Percentiles rank a stretch among this genome's conserved stretches.
These are phyloP conservation scores for Acipenser ruthenus DNA, from an alignment of 2,797 vertebrate species.

Conservation along the genomic window DNA sequence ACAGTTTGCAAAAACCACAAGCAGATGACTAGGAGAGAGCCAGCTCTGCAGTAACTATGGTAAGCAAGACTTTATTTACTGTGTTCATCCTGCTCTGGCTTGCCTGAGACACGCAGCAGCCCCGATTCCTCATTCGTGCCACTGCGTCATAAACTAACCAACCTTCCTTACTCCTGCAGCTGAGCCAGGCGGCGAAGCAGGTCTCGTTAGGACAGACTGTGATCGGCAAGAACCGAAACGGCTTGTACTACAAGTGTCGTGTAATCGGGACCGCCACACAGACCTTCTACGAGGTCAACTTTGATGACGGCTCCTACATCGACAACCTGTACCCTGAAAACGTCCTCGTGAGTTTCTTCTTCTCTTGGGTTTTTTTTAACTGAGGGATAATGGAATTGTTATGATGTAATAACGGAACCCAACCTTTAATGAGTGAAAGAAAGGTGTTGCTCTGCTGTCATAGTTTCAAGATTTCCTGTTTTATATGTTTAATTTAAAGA, in stretches of 20 bases:
- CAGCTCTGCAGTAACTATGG: no score
- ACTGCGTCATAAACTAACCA: neutral
- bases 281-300: slow-evolving; percentile 90
- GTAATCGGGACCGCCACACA: slow-evolving; percentile 80
- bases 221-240: slow-evolving; percentile 79
- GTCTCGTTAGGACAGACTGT: slow-evolving; percentile 74
- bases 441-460: no score
- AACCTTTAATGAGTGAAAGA: no score
- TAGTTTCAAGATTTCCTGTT: no score
- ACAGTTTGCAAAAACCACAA: no score
- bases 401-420: no score
- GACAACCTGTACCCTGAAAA: slow-evolving; percentile 92
- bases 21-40: no score
- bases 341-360: slow-evolving; percentile 65
- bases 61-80: no score
- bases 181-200: slow-evolving; percentile 46
- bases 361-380: neutral
- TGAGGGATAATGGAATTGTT: neutral
- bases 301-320: slow-evolving; percentile 89
- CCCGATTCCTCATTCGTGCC: no score
- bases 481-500: no score
- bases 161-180: slow-evolving; percentile 23
- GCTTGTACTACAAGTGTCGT: slow-evolving; percentile 82
- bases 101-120: no score
- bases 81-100: no score